Conservation (phyloP, 2,113 vertebrate genomes). For the Hippoglossus stenolepis region DNA sequence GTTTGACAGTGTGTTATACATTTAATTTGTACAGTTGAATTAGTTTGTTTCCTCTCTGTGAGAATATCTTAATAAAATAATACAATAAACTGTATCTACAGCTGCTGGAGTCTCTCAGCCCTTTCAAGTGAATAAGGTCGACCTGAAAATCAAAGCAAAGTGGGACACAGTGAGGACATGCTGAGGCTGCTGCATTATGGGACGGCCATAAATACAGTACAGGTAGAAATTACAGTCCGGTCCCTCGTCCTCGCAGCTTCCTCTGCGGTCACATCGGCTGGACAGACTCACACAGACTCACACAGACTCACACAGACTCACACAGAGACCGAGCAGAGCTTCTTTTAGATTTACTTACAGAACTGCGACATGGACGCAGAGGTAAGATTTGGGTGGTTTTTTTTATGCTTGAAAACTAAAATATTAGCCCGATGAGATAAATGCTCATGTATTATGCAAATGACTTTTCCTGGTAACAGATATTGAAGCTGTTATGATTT, state of each 20-base stretch:
- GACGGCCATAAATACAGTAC: conserved; percentile 72
- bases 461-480: background rate
- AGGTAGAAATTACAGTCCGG: conserved; percentile 32
- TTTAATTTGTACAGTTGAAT: too few species aligned
- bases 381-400: conserved; percentile 59
- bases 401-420: background rate
- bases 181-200: conserved; percentile 76
- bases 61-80: background rate
- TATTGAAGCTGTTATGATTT: background rate
- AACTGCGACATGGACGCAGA: conserved; percentile 56
- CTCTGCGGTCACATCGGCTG: conserved; percentile 21
- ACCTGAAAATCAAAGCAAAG: conserved; percentile 63
- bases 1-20: too few species aligned
- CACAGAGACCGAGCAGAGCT: conserved; percentile 31
- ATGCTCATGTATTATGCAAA: background rate
- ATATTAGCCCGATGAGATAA: background rate
- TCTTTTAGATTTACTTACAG: conserved; percentile 9
- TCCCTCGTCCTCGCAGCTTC: conserved; percentile 21
- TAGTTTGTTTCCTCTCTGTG: too few species aligned
- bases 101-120: conserved; percentile 15
- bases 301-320: conserved; percentile 6
- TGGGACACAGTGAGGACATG: conserved; percentile 70
- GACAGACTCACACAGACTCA: conserved; percentile 4
- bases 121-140: conserved; percentile 62
- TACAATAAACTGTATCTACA: background rate